phyloP scores from a whole-genome alignment of 2,113 vertebrate species.

The Paradoxurus hermaphroditus region DNA sequence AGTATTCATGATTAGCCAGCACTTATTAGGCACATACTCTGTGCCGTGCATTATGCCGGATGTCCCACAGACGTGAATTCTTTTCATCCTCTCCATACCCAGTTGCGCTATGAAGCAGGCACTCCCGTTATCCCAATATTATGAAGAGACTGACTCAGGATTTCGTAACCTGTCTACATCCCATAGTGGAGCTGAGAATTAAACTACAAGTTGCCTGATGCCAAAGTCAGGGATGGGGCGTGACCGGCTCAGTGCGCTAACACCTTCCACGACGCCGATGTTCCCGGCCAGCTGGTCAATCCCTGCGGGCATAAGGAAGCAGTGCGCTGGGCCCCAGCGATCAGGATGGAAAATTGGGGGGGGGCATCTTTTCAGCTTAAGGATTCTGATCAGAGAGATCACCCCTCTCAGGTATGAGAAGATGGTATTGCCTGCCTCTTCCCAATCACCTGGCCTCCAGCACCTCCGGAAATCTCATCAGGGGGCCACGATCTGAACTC shows the following conservation, averaged over 20 bases:
- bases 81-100: neutral
- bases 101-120: neutral
- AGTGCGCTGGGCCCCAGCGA: no score
- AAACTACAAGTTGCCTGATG: neutral
- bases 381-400: neutral
- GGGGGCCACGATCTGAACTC: neutral
- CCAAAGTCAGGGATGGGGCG: neutral
- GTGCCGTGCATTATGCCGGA: neutral
- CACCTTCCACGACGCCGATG: neutral
- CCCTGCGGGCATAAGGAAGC: neutral
- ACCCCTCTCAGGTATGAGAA: neutral
- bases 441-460: neutral
- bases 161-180: neutral
- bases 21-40: neutral
- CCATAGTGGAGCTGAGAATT: neutral
- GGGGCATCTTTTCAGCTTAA: neutral
- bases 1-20: neutral
- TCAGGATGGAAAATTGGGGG: no score
- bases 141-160: neutral
- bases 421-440: neutral
- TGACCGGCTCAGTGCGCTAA: neutral
- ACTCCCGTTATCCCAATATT: neutral
- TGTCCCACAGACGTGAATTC: neutral
- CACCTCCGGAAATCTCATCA: neutral
- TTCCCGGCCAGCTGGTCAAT: neutral